Evolutionary conservation across 2,113 vertebrate genomes (phyloP), one percentile per base, ranked within the genome.

Genomic region (Prietella phreatophila): DNA sequence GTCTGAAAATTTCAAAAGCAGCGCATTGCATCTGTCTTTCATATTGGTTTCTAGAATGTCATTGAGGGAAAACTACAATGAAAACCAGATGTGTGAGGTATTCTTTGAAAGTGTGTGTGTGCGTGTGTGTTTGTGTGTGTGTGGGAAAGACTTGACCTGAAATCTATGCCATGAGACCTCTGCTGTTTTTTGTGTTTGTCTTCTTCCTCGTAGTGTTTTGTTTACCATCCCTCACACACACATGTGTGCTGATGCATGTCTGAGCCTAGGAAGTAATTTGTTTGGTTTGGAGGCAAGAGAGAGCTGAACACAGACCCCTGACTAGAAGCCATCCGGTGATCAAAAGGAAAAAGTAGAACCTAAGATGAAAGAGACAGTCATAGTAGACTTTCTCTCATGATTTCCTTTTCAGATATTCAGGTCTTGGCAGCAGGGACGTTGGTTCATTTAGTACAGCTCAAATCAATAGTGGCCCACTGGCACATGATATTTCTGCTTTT

Each of bases 261-360:
- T 93, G 36, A 60, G 78, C 56, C 83, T 91, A 90, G 89, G 92
- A 91, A 89, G 89, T 81, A 20, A 90, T 86, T 90, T 88, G 93
- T 94, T 94, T 95, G 92, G 91, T 91, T 94, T 95, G 94, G 94
- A 94, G 92, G 85, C 92, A 87, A 83, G 91, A 93, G 90, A 92
- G 88, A 58, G n/a, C 61, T 42, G 69, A 94, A 91, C 92, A 90
- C 91, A 94, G 88, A 87, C 82, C 86, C 53, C 83, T 82, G 85
- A 90, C 86, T 86, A 81, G 67, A 83, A 80, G 63, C 47, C 88
- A 91, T 89, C 92, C 90, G 53, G 83, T 56, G 84, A 82, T 76
- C 78, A 85, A 86, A 86, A 61, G 53, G 56, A 20, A 79, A 85
- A 75, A 53, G 39, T 60, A 58, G 71, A 39, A 42, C 13, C 65